These are phyloP conservation scores for Macquaria ambigua DNA, from an alignment of 2,113 vertebrate species.

Conservation along the genomic window DNA sequence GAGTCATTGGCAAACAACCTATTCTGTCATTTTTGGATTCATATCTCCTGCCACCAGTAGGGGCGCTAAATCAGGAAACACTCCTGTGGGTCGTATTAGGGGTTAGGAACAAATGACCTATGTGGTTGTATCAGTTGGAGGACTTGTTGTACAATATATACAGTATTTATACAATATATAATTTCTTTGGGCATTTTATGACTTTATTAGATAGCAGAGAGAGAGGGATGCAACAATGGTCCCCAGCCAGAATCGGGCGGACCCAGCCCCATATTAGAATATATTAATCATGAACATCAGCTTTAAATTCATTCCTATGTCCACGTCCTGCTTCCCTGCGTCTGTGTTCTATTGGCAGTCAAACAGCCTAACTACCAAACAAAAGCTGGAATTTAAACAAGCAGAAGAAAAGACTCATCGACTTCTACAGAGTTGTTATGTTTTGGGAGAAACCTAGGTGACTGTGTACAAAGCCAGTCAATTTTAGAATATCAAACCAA, in stretches of 20 bases:
- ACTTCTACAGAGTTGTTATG: slow-evolving; percentile 21
- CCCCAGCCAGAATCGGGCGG: too few relatives aligned
- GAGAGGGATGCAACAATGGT: too few relatives aligned
- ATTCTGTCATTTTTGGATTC: too few relatives aligned
- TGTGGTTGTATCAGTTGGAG: too few relatives aligned
- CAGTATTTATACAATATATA: too few relatives aligned
- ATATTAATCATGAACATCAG: slow-evolving; percentile 24
- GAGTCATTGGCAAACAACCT: too few relatives aligned
- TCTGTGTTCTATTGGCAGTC: slow-evolving; percentile 24
- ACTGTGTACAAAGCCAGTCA: neutral
- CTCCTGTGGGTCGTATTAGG: too few relatives aligned
- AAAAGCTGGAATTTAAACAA: slow-evolving; percentile 44
- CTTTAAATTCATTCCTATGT: slow-evolving; percentile 1
- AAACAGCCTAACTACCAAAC: slow-evolving; percentile 25
- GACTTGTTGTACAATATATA: too few relatives aligned
- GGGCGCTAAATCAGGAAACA: too few relatives aligned
- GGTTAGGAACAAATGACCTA: too few relatives aligned
- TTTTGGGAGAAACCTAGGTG: slow-evolving; percentile 20
- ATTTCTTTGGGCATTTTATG: neutral
- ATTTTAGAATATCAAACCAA: slow-evolving; percentile 13
- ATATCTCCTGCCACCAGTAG: too few relatives aligned
- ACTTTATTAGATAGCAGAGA: too few relatives aligned
- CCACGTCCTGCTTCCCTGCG: neutral
- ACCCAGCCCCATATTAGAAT: neutral
- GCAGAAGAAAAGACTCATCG: neutral